Evolutionary conservation across 2,797 vertebrate genomes (phyloP).

Genomic region (Paguma larvata): DNA sequence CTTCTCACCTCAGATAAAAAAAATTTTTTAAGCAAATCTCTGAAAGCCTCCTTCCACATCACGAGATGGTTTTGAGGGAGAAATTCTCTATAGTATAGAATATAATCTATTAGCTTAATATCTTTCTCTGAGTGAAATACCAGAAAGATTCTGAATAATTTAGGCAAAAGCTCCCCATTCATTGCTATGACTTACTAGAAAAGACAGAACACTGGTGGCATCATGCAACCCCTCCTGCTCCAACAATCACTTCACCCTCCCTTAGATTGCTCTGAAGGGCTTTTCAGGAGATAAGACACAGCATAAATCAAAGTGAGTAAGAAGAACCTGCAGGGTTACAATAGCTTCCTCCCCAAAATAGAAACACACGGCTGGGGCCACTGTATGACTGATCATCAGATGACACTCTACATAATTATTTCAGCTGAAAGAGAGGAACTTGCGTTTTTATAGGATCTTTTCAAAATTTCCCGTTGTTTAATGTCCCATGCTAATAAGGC

Average conservation of each 20-base stretch:
- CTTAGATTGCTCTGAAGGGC: slow-evolving; percentile 66
- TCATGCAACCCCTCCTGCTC: slow-evolving; percentile 56
- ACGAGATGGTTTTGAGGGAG: slow-evolving; percentile 40
- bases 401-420: background rate
- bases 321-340: slow-evolving; percentile 42
- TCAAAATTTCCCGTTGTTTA: background rate
- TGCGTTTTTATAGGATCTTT: background rate
- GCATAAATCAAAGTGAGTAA: slow-evolving; percentile 74
- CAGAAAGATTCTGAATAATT: slow-evolving; percentile 69
- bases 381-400: slow-evolving; percentile 22
- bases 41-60: background rate
- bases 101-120: slow-evolving; percentile 45
- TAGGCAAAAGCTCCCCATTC: slow-evolving; percentile 30
- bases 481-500: background rate
- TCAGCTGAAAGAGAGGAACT: background rate
- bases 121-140: slow-evolving; percentile 53
- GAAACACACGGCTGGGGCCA: background rate
- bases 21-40: background rate
- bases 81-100: background rate
- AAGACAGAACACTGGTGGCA: background rate
- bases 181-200: slow-evolving; percentile 72
- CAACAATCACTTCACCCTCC: slow-evolving; percentile 66
- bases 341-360: slow-evolving; percentile 17
- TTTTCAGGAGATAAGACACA: slow-evolving; percentile 67
- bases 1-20: background rate